phyloP scores from a whole-genome alignment of 2,113 vertebrate genomes.

The Eptesicus fuscus region DNA sequence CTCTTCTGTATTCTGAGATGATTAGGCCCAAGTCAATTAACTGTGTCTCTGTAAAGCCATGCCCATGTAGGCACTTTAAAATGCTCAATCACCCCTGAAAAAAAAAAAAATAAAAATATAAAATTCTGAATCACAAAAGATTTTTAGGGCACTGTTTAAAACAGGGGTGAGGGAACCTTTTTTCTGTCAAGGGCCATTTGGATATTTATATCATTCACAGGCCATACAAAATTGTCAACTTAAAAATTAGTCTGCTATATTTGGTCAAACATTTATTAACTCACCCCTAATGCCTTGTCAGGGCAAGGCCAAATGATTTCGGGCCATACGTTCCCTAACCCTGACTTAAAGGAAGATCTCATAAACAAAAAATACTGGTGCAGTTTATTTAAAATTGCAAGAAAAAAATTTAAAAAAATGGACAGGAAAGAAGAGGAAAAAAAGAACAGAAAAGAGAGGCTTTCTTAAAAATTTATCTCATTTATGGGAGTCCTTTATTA shows the following conservation, averaged over 20 bases:
- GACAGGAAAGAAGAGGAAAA: neutral
- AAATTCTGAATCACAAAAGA: neutral
- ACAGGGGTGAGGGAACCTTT: no score
- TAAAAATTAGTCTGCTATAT: no score
- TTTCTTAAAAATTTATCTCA: neutral
- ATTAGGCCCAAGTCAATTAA: neutral
- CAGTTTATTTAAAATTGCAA: neutral
- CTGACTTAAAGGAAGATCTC: neutral
- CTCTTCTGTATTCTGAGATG: neutral
- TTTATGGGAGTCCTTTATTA: neutral
- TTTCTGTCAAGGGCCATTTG: no score
- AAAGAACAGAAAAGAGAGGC: neutral
- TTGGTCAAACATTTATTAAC: no score
- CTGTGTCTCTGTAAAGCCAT: neutral
- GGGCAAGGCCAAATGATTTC: no score
- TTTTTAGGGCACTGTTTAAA: neutral
- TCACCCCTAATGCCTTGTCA: no score
- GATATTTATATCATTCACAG: no score
- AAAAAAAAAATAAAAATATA: neutral
- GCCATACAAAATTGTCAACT: no score
- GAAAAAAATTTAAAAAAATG: no score
- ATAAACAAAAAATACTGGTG: neutral
- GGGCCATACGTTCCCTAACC: no score
- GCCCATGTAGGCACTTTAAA: neutral
- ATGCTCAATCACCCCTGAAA: neutral